Evolutionary conservation across 2,797 vertebrate species (phyloP), one percentile per base, ranked within the genome.

Genomic region (Gymnocypris eckloni): DNA sequence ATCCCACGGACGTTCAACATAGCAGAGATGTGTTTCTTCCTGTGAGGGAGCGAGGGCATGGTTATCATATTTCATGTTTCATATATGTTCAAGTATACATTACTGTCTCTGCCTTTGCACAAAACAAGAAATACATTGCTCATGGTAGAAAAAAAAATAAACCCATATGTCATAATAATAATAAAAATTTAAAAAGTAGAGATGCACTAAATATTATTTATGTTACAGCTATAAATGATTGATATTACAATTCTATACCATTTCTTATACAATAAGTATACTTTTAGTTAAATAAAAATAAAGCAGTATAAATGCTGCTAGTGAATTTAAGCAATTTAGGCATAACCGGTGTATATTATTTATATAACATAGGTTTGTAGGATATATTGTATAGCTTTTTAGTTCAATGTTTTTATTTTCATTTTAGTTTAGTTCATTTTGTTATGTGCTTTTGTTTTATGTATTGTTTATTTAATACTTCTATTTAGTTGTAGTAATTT

Each of bases 1-100:
- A 97, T 95, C 6, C 97, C 97, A 0, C 97, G 94, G n/a, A 98
- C 90, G 16, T 98, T 97, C 61, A 98, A 91, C 79, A 99, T 92
- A 64, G 97, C 96, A 0, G 96, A 95, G 87, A 98, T 93, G 0
- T 99, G 97, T 89, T 95, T 95, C 91, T 95, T 96, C 92, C 96
- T 96, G 93, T 73, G 48, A 81, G 37, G 84, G 77, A 54, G 28
- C 1, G 88, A 87, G 87, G 88, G 77, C 72, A 59, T 66, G 13
- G 15, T 52, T n/a, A n/a, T 50, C 11, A 75, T 75, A 70, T 37
- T 48, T 48, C 11, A 75, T 73, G 59, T 37, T 48, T 45, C 13
- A 69, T 39, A 37, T 37, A 22, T 16, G 18, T 4, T 54, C 54
- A 39, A 59, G 39, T 22, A 64, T 28, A 39, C 15, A 59, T 61